A percentile compares a stretch with the other conserved stretches of the same genome.
These are phyloP conservation scores for Phenganax stokvisi DNA, from an alignment of 92 coral and sea anemone species.

Conservation along the genomic window DNA sequence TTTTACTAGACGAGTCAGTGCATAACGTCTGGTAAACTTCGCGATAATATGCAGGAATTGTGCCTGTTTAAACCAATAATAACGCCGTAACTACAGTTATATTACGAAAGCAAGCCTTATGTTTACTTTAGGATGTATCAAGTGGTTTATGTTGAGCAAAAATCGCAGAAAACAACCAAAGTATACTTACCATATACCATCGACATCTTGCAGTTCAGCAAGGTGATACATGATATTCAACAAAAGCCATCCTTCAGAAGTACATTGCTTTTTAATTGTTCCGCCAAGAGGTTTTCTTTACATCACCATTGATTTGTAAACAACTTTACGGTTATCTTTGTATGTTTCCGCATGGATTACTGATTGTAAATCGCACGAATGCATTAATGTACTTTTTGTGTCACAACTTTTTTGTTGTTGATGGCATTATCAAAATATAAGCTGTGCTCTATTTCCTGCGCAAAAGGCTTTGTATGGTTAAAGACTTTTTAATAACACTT, in stretches of 20 bases:
- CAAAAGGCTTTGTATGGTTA: no score
- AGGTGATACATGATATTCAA: constrained; percentile 5
- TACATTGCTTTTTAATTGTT: not conserved
- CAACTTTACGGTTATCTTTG: no score
- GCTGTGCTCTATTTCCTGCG: no score
- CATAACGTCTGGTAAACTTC: constrained; percentile 88
- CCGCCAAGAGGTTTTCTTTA: not conserved
- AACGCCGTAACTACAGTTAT: not conserved
- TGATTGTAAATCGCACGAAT: no score
- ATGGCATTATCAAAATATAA: not conserved
- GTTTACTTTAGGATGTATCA: not conserved
- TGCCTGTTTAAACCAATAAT: constrained; percentile 50
- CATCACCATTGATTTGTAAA: no score
- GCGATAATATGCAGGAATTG: constrained; percentile 82
- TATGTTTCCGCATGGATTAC: no score
- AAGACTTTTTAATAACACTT: no score
- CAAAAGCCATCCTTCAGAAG: constrained; percentile 4
- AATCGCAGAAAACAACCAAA: not conserved
- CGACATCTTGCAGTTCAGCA: constrained; percentile 11
- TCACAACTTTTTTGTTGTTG: not conserved
- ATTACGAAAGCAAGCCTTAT: not conserved
- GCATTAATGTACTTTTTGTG: not conserved
- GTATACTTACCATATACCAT: constrained; percentile 13
- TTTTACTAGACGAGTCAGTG: constrained; percentile 66
- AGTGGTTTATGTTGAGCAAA: not conserved